Conservation (phyloP, 2,113 vertebrate species). For the Apus apus region DNA sequence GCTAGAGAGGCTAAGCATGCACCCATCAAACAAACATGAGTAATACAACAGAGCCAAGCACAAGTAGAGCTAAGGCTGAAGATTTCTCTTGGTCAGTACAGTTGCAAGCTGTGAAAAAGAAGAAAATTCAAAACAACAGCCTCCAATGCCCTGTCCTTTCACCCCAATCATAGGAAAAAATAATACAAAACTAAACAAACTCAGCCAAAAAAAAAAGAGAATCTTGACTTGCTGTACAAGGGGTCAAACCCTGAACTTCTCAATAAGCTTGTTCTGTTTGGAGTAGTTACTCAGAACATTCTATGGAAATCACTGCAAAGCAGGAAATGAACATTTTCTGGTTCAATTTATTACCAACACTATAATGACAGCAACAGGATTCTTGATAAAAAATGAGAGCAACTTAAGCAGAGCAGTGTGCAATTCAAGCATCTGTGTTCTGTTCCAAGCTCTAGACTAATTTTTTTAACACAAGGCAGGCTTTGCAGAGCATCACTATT, state of each 20-base stretch:
- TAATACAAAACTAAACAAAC: background rate
- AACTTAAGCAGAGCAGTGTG: background rate
- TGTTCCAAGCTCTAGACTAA: background rate
- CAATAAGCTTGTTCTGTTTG: background rate
- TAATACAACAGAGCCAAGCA: background rate
- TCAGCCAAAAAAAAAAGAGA: background rate
- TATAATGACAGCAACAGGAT: background rate
- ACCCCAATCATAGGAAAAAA: background rate
- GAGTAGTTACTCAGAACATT: background rate
- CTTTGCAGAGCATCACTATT: background rate
- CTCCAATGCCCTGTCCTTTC: background rate
- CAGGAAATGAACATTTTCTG: background rate
- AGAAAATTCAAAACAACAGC: background rate
- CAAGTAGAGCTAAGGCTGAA: background rate
- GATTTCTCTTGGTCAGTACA: background rate
- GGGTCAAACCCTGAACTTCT: background rate
- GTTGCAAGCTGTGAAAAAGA: background rate
- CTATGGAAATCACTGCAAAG: background rate
- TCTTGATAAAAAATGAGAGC: background rate
- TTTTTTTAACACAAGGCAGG: background rate
- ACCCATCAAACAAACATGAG: accelerated
- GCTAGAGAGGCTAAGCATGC: background rate
- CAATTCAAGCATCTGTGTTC: background rate
- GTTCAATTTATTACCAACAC: background rate
- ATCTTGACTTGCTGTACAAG: background rate